Base-by-base conservation (phyloP, 2,888 invertebrate genomes). In the Lampropteryx suffumata region DNA sequence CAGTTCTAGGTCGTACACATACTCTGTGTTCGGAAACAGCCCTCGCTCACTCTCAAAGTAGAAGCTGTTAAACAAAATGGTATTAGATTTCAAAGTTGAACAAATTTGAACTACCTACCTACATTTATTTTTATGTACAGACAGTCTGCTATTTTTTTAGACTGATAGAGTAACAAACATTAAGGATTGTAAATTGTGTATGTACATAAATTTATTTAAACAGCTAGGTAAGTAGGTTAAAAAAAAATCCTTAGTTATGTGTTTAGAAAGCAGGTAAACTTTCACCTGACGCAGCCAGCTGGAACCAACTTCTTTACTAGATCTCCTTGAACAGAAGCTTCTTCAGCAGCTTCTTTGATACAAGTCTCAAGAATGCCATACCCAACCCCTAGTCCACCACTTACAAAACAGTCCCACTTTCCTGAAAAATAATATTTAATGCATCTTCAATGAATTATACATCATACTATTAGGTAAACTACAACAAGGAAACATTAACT, bases 321-420 rank as follows among this genome's bases (percentile, higher is more conserved):
- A 73, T 95, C 93, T 50, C 93, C 92, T 62, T 97, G 94, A 68
- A 99, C 94, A 29, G 97, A 97, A 14, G 98, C 98, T 79, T 99
- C 98, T 80, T 98, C 98, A 62, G 95, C 95, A 3, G 98, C 97
- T 82, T 99, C 98, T 79, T 98, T 98, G 63, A 95, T 92, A 27
- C 97, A 97, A 41, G 98, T 98, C 84, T 98, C 97, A 66, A 95
- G 88, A 53, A 98, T 95, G 35, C 96, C 95, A 83, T 94, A 95
- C 10, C 97, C 98, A 33, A 97, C 97, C 17, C 97, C 95, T 41
- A 98, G 80, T 2, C 98, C 98, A 43, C 98, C 98, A 61, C 97
- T 97, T 29, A 97, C 98, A 94, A 98, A 97, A 77, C 97, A 98
- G 81, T 98, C 98, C 95, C 97, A 96, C 85, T 96, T 97, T 30